Percentiles rank a stretch among this genome's conserved stretches.
phyloP scores from a whole-genome alignment of 2,113 vertebrate genomes.

The Daphoenositta chrysoptera region DNA sequence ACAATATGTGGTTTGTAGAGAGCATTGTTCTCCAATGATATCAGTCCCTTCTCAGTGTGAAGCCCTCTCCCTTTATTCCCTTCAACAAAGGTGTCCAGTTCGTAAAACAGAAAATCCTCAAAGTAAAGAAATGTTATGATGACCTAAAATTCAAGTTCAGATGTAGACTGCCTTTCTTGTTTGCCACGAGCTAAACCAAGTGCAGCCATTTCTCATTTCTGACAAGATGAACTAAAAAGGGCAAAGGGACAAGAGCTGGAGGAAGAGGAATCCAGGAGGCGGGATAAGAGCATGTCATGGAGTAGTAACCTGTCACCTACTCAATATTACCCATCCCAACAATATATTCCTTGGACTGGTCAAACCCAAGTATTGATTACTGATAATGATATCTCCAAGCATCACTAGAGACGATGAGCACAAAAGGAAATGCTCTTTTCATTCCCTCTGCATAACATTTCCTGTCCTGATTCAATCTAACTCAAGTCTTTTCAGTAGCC shows the following conservation, averaged over 20 bases:
- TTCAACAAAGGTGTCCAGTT: slow-evolving; percentile 61
- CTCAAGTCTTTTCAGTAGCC: neutral
- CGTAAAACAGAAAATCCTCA: slow-evolving; percentile 50
- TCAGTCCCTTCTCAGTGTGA: slow-evolving; percentile 59
- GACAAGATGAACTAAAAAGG: neutral
- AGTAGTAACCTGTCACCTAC: neutral
- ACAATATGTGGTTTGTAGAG: slow-evolving; percentile 69
- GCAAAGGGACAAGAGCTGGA: neutral
- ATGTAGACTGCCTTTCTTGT: slow-evolving; percentile 40
- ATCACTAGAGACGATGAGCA: neutral
- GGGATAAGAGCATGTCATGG: neutral
- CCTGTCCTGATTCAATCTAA: neutral
- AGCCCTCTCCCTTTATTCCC: slow-evolving; percentile 65
- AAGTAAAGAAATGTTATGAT: slow-evolving; percentile 52
- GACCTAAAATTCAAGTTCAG: slow-evolving; percentile 64
- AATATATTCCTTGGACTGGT: neutral
- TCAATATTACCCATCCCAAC: neutral
- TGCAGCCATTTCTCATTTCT: neutral
- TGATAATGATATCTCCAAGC: neutral
- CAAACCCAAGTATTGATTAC: neutral
- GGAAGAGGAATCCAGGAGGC: neutral
- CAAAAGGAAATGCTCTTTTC: neutral
- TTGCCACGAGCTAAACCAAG: slow-evolving; percentile 10
- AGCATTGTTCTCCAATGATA: slow-evolving; percentile 64
- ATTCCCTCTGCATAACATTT: neutral